Conservation (phyloP, 2,797 vertebrate genomes). For the Pristis pectinata region DNA sequence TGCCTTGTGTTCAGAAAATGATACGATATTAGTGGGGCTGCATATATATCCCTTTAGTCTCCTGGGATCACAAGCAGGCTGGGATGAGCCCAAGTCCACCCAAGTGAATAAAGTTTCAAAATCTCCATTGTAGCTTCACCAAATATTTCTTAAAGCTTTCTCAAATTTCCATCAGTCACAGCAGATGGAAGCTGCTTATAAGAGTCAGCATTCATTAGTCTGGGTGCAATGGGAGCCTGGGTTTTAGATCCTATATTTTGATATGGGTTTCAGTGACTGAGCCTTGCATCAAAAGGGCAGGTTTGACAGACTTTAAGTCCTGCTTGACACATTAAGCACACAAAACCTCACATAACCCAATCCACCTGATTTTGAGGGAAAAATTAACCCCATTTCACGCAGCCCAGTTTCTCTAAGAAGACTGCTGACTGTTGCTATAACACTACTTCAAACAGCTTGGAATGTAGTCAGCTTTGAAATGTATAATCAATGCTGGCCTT, state of each 20-base stretch:
- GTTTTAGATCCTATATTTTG: neutral
- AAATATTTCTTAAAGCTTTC: neutral
- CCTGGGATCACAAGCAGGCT: neutral
- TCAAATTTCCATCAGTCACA: neutral
- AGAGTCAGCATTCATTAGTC: neutral
- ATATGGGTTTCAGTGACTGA: neutral
- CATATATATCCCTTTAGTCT: neutral
- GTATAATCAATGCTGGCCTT: neutral
- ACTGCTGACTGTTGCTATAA: neutral
- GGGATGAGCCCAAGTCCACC: neutral
- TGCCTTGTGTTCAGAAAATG: neutral
- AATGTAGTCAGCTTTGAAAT: neutral
- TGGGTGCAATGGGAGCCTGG: neutral
- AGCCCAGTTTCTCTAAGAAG: too few species aligned
- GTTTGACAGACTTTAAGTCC: too few species aligned
- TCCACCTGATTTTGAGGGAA: too few species aligned
- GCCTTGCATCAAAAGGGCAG: too few species aligned
- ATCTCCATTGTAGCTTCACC: neutral
- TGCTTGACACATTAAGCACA: too few species aligned
- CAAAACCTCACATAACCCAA: too few species aligned
- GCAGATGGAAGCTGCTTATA: neutral
- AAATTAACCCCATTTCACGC: too few species aligned
- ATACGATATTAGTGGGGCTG: neutral
- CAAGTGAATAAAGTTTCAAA: conserved; percentile 6
- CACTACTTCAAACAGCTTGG: neutral